These are phyloP conservation scores for Dipodomys merriami DNA, from an alignment of 2,113 vertebrate genomes.

Conservation along the genomic window DNA sequence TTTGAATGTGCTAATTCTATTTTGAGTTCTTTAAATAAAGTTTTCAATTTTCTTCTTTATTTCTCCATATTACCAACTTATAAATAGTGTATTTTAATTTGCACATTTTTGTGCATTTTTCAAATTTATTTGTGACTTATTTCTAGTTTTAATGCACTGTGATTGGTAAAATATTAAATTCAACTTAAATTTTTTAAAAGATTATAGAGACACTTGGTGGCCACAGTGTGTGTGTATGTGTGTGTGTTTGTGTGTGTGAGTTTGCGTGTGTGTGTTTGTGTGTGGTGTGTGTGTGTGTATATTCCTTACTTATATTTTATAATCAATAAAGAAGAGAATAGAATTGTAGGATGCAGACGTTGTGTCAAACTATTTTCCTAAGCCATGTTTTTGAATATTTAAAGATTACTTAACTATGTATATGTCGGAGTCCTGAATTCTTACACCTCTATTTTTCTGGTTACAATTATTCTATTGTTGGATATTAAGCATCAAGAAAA, in stretches of 20 bases:
- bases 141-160: no score
- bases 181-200: no score
- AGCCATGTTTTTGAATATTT: not conserved
- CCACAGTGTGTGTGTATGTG: no score
- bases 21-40: not conserved
- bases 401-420: not conserved
- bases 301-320: conserved; percentile 3
- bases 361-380: not conserved
- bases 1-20: not conserved
- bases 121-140: not conserved
- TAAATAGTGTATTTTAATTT: not conserved
- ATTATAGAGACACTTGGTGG: no score
- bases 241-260: no score
- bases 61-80: not conserved
- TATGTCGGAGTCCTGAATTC: not conserved
- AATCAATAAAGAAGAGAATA: not conserved
- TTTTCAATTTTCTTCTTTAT: not conserved
- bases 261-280: no score
- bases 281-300: no score
- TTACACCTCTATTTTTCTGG: not conserved
- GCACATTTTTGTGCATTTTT: not conserved
- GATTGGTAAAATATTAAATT: no score
- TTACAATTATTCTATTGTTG: not conserved
- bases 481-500: not conserved
- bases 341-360: not conserved